phyloP scores from a whole-genome alignment of 2,797 vertebrate genomes.

The Momotus momota region DNA sequence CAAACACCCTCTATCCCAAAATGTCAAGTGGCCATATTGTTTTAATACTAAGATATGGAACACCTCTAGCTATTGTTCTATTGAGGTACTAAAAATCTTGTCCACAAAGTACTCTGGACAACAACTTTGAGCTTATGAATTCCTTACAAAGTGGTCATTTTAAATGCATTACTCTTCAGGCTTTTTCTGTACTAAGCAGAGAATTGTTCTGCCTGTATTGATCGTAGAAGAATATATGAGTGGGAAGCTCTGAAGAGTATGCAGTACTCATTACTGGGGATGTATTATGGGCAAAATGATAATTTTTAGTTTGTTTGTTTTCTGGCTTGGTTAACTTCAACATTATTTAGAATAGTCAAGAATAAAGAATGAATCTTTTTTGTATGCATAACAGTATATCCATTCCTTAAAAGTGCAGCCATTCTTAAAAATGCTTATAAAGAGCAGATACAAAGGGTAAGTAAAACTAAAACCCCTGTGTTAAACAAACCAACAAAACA shows the following conservation, averaged over 20 bases:
- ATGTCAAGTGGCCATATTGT: not conserved
- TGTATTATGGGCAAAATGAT: not conserved
- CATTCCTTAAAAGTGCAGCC: not conserved
- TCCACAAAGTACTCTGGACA: not conserved
- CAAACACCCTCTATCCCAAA: not conserved
- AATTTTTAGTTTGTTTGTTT: not conserved
- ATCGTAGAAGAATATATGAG: not conserved
- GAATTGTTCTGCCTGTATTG: not conserved
- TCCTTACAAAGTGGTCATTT: not conserved
- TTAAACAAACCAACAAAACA: not conserved
- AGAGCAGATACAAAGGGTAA: not conserved
- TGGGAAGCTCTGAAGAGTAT: not conserved
- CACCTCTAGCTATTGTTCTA: not conserved
- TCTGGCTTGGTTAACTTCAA: not conserved
- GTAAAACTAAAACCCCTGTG: not conserved
- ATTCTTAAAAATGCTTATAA: not conserved
- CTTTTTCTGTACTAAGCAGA: not conserved
- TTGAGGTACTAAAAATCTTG: not conserved
- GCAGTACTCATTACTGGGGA: not conserved
- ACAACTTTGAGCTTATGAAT: not conserved
- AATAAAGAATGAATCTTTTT: not conserved
- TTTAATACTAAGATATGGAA: not conserved
- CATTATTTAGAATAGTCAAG: not conserved
- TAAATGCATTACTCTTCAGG: not conserved
- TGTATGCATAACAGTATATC: not conserved